These are phyloP conservation scores for Aythya baeri DNA, from an alignment of 2,113 vertebrate species.

Conservation along the genomic window DNA sequence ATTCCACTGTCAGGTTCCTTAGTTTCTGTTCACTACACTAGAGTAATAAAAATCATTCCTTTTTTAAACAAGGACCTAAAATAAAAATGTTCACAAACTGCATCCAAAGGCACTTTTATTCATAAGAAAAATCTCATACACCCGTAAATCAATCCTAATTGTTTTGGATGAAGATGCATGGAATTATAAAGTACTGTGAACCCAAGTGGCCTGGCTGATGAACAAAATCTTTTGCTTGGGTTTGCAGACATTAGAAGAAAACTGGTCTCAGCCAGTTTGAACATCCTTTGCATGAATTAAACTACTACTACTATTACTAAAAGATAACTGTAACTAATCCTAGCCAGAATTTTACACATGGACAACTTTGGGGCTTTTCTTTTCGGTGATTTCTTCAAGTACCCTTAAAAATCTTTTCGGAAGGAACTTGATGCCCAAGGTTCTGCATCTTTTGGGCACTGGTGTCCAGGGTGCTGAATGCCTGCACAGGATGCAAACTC, in stretches of 20 bases:
- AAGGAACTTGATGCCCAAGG: background rate
- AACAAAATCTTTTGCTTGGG: background rate
- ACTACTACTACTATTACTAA: no score
- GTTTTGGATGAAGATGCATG: background rate
- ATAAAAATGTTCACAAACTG: background rate
- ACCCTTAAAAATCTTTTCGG: background rate
- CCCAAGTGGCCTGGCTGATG: background rate
- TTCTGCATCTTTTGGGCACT: background rate
- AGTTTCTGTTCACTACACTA: background rate
- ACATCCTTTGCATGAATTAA: background rate
- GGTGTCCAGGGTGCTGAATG: accelerated
- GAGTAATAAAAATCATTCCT: background rate
- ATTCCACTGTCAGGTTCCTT: background rate
- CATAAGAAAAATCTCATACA: background rate
- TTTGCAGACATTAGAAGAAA: background rate
- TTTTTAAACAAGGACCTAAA: background rate
- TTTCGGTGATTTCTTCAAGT: background rate
- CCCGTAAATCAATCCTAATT: background rate
- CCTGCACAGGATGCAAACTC: background rate
- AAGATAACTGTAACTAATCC: background rate
- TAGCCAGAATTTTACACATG: background rate
- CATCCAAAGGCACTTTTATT: background rate
- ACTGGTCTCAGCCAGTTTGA: background rate
- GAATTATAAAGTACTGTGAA: background rate
- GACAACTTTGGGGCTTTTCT: background rate